Conservation (phyloP, 2,797 vertebrate genomes). For the Xenentodon cancila region DNA sequence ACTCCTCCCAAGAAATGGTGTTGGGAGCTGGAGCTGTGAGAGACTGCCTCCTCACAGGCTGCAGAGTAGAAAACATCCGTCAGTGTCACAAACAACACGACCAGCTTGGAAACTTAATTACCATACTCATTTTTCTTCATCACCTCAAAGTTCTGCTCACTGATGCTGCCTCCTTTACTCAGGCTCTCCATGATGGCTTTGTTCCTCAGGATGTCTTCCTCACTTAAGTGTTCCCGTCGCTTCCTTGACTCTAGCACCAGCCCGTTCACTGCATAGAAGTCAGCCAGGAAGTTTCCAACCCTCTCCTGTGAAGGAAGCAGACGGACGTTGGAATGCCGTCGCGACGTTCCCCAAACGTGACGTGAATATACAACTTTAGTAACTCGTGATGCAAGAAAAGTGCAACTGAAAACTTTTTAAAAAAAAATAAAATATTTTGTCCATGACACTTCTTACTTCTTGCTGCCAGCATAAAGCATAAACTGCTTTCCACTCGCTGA, state of each 20-base stretch:
- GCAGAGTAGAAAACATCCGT: conserved; percentile 30
- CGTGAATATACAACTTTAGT: too few relatives aligned
- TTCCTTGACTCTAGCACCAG: conserved; percentile 94
- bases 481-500: background rate
- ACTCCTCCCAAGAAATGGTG: conserved; percentile 96
- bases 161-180: conserved; percentile 92
- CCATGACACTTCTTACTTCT: background rate
- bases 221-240: conserved; percentile 93
- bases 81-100: background rate
- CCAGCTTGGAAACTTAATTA: background rate
- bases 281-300: conserved; percentile 94
- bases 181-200: conserved; percentile 98
- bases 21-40: conserved; percentile 90
- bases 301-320: conserved; percentile 82
- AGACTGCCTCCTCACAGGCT: conserved; percentile 92
- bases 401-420: too few relatives aligned
- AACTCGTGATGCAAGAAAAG: too few relatives aligned
- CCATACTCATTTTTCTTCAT: conserved; percentile 3
- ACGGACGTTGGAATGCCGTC: background rate
- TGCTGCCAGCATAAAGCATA: background rate
- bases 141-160: conserved; percentile 95
- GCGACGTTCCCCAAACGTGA: background rate
- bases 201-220: conserved; percentile 95
- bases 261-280: conserved; percentile 94
- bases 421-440: too few relatives aligned